Conservation (phyloP, 2,797 vertebrate genomes). For the Poecilia wingei region DNA sequence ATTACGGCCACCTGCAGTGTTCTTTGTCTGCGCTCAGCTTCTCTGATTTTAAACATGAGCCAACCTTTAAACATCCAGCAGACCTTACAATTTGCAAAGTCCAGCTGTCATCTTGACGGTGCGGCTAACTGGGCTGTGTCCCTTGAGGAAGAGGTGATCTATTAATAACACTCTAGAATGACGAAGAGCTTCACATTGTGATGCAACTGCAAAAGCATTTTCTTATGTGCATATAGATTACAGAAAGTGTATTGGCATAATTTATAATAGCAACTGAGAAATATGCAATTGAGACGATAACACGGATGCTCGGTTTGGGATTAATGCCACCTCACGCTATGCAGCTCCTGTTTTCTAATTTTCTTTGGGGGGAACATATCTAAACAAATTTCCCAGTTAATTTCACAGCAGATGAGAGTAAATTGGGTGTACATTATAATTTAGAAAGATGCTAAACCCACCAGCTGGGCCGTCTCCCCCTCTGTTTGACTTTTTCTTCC, state of each 20-base stretch:
- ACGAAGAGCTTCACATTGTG: not conserved
- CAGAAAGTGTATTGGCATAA: conserved; percentile 5
- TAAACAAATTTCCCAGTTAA: conserved; percentile 78
- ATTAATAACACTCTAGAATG: not conserved
- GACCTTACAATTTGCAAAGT: conserved; percentile 28
- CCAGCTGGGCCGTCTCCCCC: conserved; percentile 53
- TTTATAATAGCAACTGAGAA: conserved; percentile 6
- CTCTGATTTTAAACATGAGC: conserved; percentile 60
- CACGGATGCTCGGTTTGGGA: conserved; percentile 34
- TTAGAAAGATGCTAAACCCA: conserved; percentile 62
- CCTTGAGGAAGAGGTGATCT: conserved; percentile 13
- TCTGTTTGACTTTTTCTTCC: conserved; percentile 14
- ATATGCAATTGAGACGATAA: conserved; percentile 31
- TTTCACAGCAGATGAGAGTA: conserved; percentile 79
- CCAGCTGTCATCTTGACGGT: conserved; percentile 36
- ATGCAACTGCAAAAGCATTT: conserved; percentile 5
- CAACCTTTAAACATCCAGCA: conserved; percentile 64
- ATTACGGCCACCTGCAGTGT: conserved; percentile 65
- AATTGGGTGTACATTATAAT: conserved; percentile 79
- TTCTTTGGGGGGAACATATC: conserved; percentile 53
- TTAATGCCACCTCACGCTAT: conserved; percentile 35
- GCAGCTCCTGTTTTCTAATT: conserved; percentile 34
- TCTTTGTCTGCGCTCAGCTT: conserved; percentile 46
- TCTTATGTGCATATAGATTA: conserved; percentile 1
- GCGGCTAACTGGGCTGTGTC: conserved; percentile 10